Percentiles rank a stretch among this genome's conserved stretches.
These are phyloP conservation scores for Ia io DNA, from an alignment of 2,113 vertebrate species.

Conservation along the genomic window DNA sequence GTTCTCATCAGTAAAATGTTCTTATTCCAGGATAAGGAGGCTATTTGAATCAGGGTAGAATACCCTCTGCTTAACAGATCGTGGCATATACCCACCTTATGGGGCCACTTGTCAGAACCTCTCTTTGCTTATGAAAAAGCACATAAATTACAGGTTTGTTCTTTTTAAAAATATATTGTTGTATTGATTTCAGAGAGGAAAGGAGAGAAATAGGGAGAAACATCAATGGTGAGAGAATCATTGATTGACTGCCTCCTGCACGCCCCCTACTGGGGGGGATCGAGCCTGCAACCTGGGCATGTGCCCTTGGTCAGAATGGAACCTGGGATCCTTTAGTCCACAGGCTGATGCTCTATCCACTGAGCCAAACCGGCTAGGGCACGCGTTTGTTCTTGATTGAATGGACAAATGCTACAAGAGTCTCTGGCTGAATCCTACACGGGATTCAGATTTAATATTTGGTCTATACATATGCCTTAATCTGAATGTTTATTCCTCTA, in stretches of 20 bases:
- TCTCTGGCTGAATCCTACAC: background rate
- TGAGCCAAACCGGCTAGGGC: no score
- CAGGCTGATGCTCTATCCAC: no score
- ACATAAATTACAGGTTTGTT: background rate
- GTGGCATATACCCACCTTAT: background rate
- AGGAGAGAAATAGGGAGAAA: no score
- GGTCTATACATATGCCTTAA: background rate
- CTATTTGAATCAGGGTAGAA: constrained; percentile 26
- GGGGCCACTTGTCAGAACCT: background rate
- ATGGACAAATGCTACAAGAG: background rate
- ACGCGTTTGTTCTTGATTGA: background rate
- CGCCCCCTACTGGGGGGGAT: no score
- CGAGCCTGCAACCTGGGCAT: no score
- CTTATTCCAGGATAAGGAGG: background rate
- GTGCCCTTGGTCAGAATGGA: no score
- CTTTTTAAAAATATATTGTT: no score
- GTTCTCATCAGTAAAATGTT: background rate
- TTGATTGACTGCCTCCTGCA: no score
- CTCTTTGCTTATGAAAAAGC: constrained; percentile 21
- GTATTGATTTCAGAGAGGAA: no score
- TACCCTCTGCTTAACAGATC: background rate
- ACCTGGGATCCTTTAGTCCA: no score
- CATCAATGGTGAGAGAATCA: no score
- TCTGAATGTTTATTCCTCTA: constrained; percentile 12
- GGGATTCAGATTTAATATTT: background rate